Percentiles rank a stretch among this genome's conserved stretches.
phyloP scores from a whole-genome alignment of 2,888 invertebrate species.

The Proisotoma minuta region DNA sequence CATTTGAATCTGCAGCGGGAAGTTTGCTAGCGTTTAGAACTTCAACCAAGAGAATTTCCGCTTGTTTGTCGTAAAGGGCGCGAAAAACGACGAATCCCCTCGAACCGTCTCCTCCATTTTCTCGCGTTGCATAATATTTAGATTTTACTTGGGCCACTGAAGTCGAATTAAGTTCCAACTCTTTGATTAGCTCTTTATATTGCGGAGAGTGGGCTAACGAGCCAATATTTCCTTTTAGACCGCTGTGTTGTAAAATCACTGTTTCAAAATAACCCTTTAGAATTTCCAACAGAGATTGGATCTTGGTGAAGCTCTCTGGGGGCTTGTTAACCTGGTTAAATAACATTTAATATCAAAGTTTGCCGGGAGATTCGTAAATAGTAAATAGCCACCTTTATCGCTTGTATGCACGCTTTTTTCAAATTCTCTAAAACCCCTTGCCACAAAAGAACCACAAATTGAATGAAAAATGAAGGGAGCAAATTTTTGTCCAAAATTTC shows the following conservation, averaged over 20 bases:
- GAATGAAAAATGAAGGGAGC: too few species aligned
- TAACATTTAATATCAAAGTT: too few species aligned
- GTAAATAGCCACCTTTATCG: too few species aligned
- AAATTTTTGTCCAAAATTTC: too few species aligned
- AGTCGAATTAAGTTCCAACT: neutral
- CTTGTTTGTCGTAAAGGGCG: slow-evolving; percentile 5
- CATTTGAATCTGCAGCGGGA: slow-evolving; percentile 54
- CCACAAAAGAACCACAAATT: too few species aligned
- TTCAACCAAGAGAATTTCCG: slow-evolving; percentile 52
- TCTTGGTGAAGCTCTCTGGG: too few species aligned
- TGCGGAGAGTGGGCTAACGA: neutral
- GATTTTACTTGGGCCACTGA: neutral
- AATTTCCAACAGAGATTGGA: slow-evolving; percentile 9
- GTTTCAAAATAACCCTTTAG: slow-evolving; percentile 3
- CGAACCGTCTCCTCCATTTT: neutral
- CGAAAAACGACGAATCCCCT: slow-evolving; percentile 25
- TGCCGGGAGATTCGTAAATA: too few species aligned
- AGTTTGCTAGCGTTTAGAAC: slow-evolving; percentile 54
- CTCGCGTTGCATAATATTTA: neutral
- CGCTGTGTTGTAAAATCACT: neutral
- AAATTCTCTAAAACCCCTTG: too few species aligned
- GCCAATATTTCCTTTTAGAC: neutral
- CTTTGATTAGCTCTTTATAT: neutral
- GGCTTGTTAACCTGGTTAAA: too few species aligned
- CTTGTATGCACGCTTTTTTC: too few species aligned